Conservation (phyloP, 1,140 invertebrate genomes). For the Hyles vespertilio region DNA sequence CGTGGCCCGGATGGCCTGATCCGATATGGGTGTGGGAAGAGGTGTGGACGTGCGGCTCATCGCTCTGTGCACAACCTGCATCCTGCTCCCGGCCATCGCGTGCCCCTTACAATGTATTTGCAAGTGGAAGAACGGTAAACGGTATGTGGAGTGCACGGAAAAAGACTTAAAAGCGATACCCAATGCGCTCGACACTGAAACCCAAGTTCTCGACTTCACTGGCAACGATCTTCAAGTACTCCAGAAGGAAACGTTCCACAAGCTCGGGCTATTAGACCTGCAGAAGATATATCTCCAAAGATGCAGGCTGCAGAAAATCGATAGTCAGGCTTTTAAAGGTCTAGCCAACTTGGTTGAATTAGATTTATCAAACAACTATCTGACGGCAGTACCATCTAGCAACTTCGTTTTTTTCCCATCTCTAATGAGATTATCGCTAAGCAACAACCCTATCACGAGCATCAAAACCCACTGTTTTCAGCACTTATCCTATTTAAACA, state of each 20-base stretch:
- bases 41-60: slow-evolving; percentile 60
- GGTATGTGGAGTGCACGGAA: slow-evolving; percentile 90
- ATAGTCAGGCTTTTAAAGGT: slow-evolving; percentile 86
- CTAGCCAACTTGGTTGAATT: slow-evolving; percentile 92
- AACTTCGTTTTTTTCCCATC: slow-evolving; percentile 86
- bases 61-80: slow-evolving; percentile 61
- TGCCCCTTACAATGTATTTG: slow-evolving; percentile 89
- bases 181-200: slow-evolving; percentile 88
- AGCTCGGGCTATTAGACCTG: slow-evolving; percentile 87
- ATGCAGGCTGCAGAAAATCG: slow-evolving; percentile 85
- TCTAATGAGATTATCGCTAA: slow-evolving; percentile 88
- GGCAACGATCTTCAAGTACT: slow-evolving; percentile 87
- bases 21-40: slow-evolving; percentile 61
- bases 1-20: slow-evolving; percentile 52
- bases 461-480: slow-evolving; percentile 86
- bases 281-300: slow-evolving; percentile 89
- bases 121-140: slow-evolving; percentile 95
- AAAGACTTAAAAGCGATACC: slow-evolving; percentile 86
- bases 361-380: slow-evolving; percentile 88
- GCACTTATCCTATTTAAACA: slow-evolving; percentile 83
- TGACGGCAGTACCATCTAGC: slow-evolving; percentile 84
- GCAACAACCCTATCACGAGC: slow-evolving; percentile 86
- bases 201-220: slow-evolving; percentile 91
- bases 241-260: slow-evolving; percentile 84
- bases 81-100: slow-evolving; percentile 62